These are phyloP conservation scores for Apeira syringaria DNA, from an alignment of 2,888 invertebrate genomes.

Conservation along the genomic window DNA sequence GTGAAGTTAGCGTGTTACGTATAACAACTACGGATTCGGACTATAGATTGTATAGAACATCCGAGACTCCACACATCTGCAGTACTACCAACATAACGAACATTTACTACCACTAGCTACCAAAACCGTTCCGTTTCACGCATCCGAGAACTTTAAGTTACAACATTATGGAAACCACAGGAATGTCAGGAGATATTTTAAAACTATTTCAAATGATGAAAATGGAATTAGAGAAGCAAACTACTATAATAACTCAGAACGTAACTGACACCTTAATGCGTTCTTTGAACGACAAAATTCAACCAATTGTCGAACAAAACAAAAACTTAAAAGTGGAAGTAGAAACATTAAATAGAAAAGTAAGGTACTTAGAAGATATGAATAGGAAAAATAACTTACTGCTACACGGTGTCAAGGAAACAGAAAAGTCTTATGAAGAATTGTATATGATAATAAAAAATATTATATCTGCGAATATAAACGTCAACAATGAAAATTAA, in stretches of 20 bases:
- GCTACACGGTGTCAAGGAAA: constrained; percentile 22
- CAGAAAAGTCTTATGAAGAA: constrained; percentile 11
- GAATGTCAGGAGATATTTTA: no score
- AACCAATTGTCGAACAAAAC: constrained; percentile 19
- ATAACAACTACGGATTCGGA: no score
- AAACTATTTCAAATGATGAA: no score
- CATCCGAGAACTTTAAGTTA: no score
- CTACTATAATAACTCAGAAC: constrained; percentile 5
- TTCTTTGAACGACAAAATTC: constrained; percentile 12
- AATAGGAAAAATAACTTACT: constrained; percentile 20
- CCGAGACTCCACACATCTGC: no score
- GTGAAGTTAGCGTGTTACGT: no score
- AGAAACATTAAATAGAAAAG: constrained; percentile 13
- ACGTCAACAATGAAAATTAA: constrained; percentile 9
- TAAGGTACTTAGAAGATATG: constrained; percentile 14
- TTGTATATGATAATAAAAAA: constrained; percentile 6
- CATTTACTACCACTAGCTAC: no score
- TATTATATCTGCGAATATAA: constrained; percentile 1
- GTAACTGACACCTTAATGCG: constrained; percentile 7
- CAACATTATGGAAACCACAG: no score
- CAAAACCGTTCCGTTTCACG: no score
- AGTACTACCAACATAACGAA: no score
- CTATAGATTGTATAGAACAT: no score
- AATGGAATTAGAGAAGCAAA: no score
- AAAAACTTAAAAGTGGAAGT: constrained; percentile 14